Base-by-base conservation (phyloP, 2,113 vertebrate species). In the Macquaria ambigua region DNA sequence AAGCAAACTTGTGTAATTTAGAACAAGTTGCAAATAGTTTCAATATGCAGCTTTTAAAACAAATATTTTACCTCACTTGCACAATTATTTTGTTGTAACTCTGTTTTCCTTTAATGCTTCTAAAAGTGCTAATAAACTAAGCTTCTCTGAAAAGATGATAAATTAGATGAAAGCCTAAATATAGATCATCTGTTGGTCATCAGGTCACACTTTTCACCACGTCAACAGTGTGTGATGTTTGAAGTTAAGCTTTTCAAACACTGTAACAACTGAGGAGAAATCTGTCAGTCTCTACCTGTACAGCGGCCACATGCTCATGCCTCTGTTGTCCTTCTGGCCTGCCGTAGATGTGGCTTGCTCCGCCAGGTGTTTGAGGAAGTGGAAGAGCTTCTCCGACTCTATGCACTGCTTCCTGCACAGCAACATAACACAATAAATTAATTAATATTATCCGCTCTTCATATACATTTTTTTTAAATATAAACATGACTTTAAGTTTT, bases 321-420 rank as follows among this genome's bases (percentile, higher is more conserved):
- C 66, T 74, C 89, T 83, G 52, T 74, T 77, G 63, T 94, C 93
- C 75, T 86, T 91, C 87, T 90, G 81, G 50, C 87, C 50, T 21
- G 87, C 43, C 3, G 82, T 69, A 28, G 91, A 46, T 1, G 88
- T 61, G 28, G 87, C 62, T 62, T 52, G 88, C 78, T 95, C 94
- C 10, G 31, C 88, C 75, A 93, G 28, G 25, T 94, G 94, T 79
- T 87, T 95, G 64, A 96, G 89, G 79, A 96, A 96, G 89, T 96
- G 92, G 81, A 96, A 96, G 39, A 94, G 87, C 82, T 89, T 93
- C 85, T 96, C 95, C 1, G 94, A 93, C 83, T 96, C 92, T 0
- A 96, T 94, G 83, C 95, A 96, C 89, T 95, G 95, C 74, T 93
- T 95, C 93, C 95, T 96, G 39, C 25, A 37, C 0, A n/a, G 10